A percentile compares a stretch with the other conserved stretches of the same genome.
These are phyloP conservation scores for Nothocercus julius DNA, from an alignment of 2,113 vertebrate genomes.

Conservation along the genomic window DNA sequence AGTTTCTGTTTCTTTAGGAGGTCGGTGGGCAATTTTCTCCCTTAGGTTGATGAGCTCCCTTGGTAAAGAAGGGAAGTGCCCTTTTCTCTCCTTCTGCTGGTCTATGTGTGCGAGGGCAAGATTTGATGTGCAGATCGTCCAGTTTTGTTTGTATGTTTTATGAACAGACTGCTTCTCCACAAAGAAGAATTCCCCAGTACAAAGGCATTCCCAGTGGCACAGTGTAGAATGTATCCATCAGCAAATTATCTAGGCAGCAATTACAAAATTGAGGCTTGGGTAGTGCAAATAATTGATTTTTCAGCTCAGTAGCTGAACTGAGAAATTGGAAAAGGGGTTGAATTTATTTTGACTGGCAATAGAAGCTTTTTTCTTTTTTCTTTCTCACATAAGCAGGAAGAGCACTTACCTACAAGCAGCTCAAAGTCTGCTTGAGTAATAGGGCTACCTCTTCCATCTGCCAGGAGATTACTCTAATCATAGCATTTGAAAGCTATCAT, in stretches of 20 bases:
- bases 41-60: not conserved
- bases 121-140: not conserved
- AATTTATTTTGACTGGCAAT: not conserved
- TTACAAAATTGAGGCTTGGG: not conserved
- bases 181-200: not conserved
- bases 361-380: not conserved
- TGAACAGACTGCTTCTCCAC: not conserved
- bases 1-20: not conserved
- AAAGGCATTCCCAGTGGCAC: not conserved
- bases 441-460: not conserved
- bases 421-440: not conserved
- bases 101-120: not conserved
- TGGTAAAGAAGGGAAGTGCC: not conserved
- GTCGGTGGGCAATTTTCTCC: not conserved
- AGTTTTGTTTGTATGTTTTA: not conserved
- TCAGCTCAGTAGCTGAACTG: not conserved
- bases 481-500: not conserved
- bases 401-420: not conserved
- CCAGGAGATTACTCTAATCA: not conserved
- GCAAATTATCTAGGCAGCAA: constrained; percentile 11
- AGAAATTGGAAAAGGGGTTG: not conserved
- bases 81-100: not conserved
- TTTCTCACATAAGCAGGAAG: not conserved
- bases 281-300: not conserved
- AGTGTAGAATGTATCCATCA: not conserved